Percentiles rank a stretch among this genome's conserved stretches.
Evolutionary conservation across 2,113 vertebrate genomes (phyloP).

Genomic region (Hippoglossus stenolepis): DNA sequence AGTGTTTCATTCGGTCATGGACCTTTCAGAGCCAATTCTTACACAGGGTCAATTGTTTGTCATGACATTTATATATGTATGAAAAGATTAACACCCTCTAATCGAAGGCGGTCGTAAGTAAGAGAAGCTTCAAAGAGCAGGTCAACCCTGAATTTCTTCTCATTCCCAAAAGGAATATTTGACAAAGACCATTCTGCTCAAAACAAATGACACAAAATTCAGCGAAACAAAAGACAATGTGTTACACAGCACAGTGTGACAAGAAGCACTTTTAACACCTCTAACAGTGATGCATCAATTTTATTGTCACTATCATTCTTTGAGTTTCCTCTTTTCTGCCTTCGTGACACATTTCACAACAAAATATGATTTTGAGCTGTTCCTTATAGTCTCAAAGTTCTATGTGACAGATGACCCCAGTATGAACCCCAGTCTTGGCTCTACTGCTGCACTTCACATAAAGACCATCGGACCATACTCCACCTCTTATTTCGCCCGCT

Average conservation of each 20-base stretch:
- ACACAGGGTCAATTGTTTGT: too few relatives aligned
- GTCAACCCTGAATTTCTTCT: not conserved
- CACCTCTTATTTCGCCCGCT: conserved; percentile 98
- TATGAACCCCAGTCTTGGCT: not conserved
- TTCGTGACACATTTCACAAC: not conserved
- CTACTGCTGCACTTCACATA: not conserved
- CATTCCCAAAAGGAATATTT: too few relatives aligned
- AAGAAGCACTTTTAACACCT: conserved; percentile 10
- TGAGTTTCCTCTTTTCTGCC: not conserved
- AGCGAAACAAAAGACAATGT: not conserved
- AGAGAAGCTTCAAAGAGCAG: not conserved
- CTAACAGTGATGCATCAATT: conserved; percentile 4
- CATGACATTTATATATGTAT: not conserved
- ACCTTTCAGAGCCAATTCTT: too few relatives aligned
- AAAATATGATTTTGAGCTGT: not conserved
- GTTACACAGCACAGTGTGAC: not conserved
- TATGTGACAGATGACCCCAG: not conserved
- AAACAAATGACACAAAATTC: not conserved
- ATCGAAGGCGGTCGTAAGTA: not conserved
- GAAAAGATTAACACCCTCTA: too few relatives aligned
- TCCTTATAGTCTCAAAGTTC: not conserved
- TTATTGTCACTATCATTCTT: not conserved
- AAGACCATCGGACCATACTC: conserved; percentile 3
- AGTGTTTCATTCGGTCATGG: too few relatives aligned
- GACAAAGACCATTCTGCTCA: too few relatives aligned